Evolutionary conservation across 1,140 invertebrate species (phyloP).

Genomic region (Ylistrum balloti): DNA sequence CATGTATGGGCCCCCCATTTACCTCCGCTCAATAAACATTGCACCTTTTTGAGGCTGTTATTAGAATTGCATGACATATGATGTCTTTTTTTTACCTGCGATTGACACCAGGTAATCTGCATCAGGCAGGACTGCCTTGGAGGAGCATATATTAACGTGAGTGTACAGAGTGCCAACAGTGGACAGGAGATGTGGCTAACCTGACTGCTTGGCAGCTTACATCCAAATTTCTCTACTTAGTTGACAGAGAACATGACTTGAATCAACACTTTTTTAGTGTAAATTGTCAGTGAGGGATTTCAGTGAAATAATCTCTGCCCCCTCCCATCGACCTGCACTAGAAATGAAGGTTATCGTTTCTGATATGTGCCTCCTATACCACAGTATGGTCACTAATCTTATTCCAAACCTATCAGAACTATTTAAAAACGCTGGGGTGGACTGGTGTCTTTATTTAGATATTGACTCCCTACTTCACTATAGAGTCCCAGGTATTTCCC

Average conservation of each 20-base stretch:
- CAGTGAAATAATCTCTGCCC: background rate
- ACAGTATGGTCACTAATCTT: background rate
- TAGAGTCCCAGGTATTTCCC: constrained; percentile 1
- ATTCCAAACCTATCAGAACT: background rate
- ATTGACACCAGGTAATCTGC: background rate
- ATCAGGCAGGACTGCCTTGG: background rate
- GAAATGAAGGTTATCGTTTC: background rate
- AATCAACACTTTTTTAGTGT: background rate
- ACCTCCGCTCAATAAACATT: background rate
- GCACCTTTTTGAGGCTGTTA: constrained; percentile 26
- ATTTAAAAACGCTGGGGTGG: background rate
- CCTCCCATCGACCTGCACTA: background rate
- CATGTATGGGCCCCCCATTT: background rate
- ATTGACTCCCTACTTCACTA: background rate
- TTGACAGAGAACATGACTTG: background rate
- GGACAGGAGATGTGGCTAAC: background rate
- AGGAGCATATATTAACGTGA: background rate
- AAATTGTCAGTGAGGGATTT: constrained; percentile 3
- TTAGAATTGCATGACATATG: constrained; percentile 6
- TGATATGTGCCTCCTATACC: background rate
- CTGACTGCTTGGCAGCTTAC: background rate
- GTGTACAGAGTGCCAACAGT: background rate
- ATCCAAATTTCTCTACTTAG: background rate
- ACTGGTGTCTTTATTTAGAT: background rate
- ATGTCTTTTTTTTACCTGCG: constrained; percentile 16